phyloP scores from a whole-genome alignment of 2,113 vertebrate species.

The Mustela nigripes region DNA sequence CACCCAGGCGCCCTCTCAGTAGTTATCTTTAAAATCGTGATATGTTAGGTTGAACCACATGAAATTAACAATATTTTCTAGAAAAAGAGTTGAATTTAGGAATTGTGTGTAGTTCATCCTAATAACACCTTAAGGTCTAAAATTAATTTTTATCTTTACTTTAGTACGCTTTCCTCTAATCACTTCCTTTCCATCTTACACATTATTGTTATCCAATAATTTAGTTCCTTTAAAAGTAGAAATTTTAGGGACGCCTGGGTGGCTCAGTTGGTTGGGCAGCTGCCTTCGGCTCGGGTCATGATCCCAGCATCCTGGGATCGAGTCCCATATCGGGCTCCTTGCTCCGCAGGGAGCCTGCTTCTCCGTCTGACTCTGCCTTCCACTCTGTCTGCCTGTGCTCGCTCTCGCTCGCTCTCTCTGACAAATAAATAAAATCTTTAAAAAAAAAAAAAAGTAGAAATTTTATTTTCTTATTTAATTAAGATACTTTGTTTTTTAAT shows the following conservation, averaged over 20 bases:
- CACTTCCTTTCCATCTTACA: not conserved
- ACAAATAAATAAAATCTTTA: no score
- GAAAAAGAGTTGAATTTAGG: not conserved
- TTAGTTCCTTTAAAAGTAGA: not conserved
- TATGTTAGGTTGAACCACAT: not conserved
- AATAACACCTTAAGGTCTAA: not conserved
- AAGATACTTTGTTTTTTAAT: not conserved
- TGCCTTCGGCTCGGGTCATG: no score
- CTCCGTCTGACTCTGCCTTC: no score
- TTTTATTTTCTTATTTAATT: not conserved
- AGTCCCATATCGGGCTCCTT: no score
- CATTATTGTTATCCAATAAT: not conserved
- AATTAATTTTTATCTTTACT: not conserved
- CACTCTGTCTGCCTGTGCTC: no score
- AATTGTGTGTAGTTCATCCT: not conserved
- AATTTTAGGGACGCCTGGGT: not conserved
- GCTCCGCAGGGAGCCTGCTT: no score
- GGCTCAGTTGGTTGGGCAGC: no score
- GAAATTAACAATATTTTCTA: not conserved
- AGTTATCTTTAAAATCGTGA: not conserved
- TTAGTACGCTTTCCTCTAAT: not conserved
- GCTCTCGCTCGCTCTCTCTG: no score
- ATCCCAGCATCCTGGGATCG: no score
- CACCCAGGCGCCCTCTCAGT: not conserved
- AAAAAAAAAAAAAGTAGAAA: not conserved